phyloP scores from a whole-genome alignment of 1,140 invertebrate species.

The Cydia pomonella region DNA sequence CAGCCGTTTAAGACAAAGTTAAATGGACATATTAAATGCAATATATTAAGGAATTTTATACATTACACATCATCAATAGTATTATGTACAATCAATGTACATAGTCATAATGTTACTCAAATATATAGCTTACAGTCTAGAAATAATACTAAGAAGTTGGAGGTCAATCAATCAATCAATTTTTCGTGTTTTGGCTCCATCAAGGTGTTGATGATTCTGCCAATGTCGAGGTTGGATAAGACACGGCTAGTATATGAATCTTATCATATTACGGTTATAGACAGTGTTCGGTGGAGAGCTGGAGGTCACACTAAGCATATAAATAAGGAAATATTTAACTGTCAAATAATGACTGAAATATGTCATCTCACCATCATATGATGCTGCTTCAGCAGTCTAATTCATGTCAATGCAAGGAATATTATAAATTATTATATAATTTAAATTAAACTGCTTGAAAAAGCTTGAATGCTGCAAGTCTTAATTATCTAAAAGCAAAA shows the following conservation, averaged over 20 bases:
- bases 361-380: not conserved
- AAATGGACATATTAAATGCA: slow-evolving; percentile 15
- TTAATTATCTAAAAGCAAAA: too few species aligned
- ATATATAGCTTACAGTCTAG: not conserved
- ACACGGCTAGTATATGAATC: too few species aligned
- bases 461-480: too few species aligned
- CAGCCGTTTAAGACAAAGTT: not conserved
- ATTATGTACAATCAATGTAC: slow-evolving; percentile 17
- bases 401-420: not conserved
- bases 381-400: not conserved
- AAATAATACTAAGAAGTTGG: not conserved
- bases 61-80: not conserved
- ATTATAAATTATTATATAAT: not conserved
- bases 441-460: not conserved
- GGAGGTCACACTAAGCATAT: not conserved
- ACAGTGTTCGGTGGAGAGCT: too few species aligned
- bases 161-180: too few species aligned
- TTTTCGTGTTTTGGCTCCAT: too few species aligned
- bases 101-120: slow-evolving; percentile 15
- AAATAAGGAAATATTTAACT: not conserved
- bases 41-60: not conserved
- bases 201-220: too few species aligned
- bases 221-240: too few species aligned
- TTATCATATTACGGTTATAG: too few species aligned
- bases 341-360: not conserved